A percentile compares a stretch with the other conserved stretches of the same genome.
Evolutionary conservation across 2,113 vertebrate species (phyloP).

Genomic region (Hydrochoerus hydrochaeris): DNA sequence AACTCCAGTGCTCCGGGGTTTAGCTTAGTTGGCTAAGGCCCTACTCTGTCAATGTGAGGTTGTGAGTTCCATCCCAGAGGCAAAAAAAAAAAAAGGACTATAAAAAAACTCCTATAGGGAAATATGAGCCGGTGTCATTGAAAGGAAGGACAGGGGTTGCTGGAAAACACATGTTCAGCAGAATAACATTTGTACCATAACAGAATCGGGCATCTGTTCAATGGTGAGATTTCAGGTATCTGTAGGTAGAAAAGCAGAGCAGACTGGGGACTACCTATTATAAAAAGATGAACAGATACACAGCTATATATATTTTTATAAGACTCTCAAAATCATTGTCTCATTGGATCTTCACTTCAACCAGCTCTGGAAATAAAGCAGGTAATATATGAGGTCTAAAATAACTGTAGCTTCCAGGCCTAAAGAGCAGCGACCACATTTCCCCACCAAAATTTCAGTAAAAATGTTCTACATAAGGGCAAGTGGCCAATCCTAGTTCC

Average conservation of each 20-base stretch:
- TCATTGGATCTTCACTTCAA: conserved; percentile 2
- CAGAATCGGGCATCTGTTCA: not conserved
- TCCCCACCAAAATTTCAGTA: not conserved
- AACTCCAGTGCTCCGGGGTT: too few relatives aligned
- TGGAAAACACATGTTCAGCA: not conserved
- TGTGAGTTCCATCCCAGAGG: too few relatives aligned
- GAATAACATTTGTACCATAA: not conserved
- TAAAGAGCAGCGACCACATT: not conserved
- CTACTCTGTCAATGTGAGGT: too few relatives aligned
- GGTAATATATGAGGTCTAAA: not conserved
- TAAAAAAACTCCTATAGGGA: not conserved
- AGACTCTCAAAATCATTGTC: not conserved
- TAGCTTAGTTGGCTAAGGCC: too few relatives aligned
- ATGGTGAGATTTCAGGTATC: not conserved
- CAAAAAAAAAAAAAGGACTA: too few relatives aligned
- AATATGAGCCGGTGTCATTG: not conserved
- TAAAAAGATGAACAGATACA: not conserved
- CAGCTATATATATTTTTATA: not conserved
- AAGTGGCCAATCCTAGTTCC: not conserved
- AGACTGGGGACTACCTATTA: not conserved
- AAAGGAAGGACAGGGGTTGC: not conserved
- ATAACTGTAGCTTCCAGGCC: not conserved
- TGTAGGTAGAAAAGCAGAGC: not conserved
- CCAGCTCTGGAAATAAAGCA: not conserved
- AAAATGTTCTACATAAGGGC: not conserved